phyloP scores from a whole-genome alignment of 37 sponge, comb jelly and placozoan genomes.

The Tethya wilhelma region DNA sequence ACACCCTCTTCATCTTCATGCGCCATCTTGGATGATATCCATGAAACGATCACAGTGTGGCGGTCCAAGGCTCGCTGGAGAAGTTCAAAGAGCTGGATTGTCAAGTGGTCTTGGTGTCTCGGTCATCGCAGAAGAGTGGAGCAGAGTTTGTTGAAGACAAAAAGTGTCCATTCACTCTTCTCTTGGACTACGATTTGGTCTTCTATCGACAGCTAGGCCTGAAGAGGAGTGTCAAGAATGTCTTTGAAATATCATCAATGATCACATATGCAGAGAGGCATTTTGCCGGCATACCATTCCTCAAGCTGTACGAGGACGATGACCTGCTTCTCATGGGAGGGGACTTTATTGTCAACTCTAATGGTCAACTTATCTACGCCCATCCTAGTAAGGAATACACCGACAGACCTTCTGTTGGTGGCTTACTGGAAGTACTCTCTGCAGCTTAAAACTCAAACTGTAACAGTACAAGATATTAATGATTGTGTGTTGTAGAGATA shows the following conservation, averaged over 20 bases:
- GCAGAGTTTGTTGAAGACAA: conserved; percentile 17
- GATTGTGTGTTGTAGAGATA: no score
- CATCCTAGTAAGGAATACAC: conserved; percentile 33
- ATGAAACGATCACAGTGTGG: conserved; percentile 45
- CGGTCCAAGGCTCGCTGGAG: background rate
- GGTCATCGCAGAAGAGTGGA: background rate
- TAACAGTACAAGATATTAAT: no score
- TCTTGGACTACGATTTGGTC: conserved; percentile 5
- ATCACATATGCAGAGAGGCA: conserved; percentile 45
- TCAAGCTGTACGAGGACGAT: conserved; percentile 32
- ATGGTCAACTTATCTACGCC: conserved; percentile 39
- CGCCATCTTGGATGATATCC: conserved; percentile 66
- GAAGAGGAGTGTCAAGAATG: conserved; percentile 14
- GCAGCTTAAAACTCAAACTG: no score
- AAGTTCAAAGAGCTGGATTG: conserved; percentile 1
- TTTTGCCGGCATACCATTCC: background rate
- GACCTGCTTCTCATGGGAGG: conserved; percentile 68
- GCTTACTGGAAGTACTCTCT: no score
- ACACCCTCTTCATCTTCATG: conserved; percentile 52
- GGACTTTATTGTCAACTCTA: conserved; percentile 55
- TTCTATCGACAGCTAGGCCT: conserved; percentile 57
- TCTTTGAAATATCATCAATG: conserved; percentile 28
- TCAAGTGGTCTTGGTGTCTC: conserved; percentile 23
- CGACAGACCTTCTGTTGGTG: no score
- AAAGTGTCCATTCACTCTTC: conserved; percentile 8